phyloP scores from a whole-genome alignment of 2,113 vertebrate genomes.

The Paramisgurnus dabryanus region DNA sequence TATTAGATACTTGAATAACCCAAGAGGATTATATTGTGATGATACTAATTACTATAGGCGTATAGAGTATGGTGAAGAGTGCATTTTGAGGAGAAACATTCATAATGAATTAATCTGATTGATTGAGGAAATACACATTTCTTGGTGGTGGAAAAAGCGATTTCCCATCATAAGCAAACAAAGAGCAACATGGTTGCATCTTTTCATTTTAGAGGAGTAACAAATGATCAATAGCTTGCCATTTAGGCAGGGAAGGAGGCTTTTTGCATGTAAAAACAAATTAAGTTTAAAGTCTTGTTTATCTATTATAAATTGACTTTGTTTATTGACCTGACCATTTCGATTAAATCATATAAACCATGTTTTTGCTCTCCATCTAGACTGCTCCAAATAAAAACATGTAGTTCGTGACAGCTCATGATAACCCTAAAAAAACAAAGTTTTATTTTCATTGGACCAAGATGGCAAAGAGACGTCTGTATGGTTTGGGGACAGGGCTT shows the following conservation, averaged over 20 bases:
- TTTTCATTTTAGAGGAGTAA: background rate
- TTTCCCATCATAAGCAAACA: conserved; percentile 33
- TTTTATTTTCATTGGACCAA: conserved; percentile 44
- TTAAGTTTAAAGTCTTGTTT: background rate
- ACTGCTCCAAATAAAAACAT: background rate
- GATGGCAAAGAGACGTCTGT: conserved; percentile 41
- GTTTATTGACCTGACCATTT: background rate
- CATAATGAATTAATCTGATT: background rate
- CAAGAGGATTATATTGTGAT: conserved; percentile 8
- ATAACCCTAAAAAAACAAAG: background rate
- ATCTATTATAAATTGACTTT: background rate
- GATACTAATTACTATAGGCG: conserved; percentile 5
- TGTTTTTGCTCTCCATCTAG: background rate
- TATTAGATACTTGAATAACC: conserved; percentile 33
- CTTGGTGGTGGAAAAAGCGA: conserved; percentile 23
- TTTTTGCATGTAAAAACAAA: background rate
- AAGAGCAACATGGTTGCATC: background rate
- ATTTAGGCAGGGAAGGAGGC: background rate
- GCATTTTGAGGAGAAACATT: background rate
- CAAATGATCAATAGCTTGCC: conserved; percentile 7
- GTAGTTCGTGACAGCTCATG: background rate
- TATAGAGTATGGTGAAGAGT: background rate
- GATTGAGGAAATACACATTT: conserved; percentile 16
- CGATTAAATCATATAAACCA: background rate
- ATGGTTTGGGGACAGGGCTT: conserved; percentile 25